Base-by-base conservation (phyloP, 2,888 invertebrate species). In the Drosophila hamatofila region DNA sequence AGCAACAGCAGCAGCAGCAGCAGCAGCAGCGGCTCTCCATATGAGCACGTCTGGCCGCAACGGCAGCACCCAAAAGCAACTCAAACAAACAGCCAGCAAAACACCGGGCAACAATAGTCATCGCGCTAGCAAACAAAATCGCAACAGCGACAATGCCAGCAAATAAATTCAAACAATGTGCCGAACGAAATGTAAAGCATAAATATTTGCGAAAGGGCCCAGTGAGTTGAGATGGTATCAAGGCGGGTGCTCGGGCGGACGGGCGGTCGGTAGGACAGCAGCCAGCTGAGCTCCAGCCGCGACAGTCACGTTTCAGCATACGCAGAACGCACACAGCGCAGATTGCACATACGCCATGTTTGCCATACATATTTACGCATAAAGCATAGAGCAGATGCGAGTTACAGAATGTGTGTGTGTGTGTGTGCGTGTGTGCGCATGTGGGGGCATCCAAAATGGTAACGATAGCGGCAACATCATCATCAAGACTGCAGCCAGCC, bases 101-200 rank as follows among this genome's bases (percentile, higher is more conserved):
- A 54, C 49, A 55, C 44, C 48, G 58, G 35, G 49, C 73, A 84
- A 81, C 78, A 87, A 85, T 78, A 86, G 86, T 88, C 88, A 84
- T 84, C 88, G 69, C 76, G 71, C 75, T 66, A 61, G 62, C 86
- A 81, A 86, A 81, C 88, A 72, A 67, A 78, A 75, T 81, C 76
- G 80, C 80, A 76, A 74, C 62, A 62, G 39, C 75, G 86, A 84
- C 83, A 85, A 85, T 77, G 80, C 83, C 77, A 78, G 68, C 86
- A 86, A 86, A 86, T 89, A 86, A 86, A 86, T 86, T 87, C 88
- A 86, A 89, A 86, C 86, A 86, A 89, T 86, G 88, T 86, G 85
- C 88, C 84, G 88, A 86, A 81, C 78, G 81, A 84, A 89, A 89
- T 84, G 87, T 89, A 75, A 86, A 89, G 85, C 86, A 87, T 88